A percentile compares a stretch with the other conserved stretches of the same genome.
Evolutionary conservation across 2,888 invertebrate species (phyloP).

Genomic region (Ellobium chinense): DNA sequence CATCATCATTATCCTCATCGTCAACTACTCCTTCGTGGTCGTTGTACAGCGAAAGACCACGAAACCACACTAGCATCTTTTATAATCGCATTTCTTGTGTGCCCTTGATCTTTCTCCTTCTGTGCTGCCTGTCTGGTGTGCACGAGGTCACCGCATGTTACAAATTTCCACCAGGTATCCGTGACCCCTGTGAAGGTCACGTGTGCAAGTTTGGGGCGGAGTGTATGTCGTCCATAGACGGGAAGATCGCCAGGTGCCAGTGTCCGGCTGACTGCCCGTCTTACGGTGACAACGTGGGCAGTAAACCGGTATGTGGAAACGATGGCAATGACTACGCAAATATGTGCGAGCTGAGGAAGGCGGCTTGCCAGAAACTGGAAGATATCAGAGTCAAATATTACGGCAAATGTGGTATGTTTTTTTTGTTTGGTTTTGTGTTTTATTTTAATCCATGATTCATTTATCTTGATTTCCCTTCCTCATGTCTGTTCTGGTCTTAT

Average conservation of each 20-base stretch:
- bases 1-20: too few species aligned
- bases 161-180: constrained; percentile 83
- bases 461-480: too few species aligned
- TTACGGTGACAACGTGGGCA: constrained; percentile 90
- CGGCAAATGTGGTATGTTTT: constrained; percentile 80
- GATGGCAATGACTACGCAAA: constrained; percentile 80
- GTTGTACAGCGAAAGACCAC: too few species aligned
- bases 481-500: too few species aligned
- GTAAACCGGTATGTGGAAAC: constrained; percentile 88
- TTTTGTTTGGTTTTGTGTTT: not conserved
- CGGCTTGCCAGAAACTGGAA: constrained; percentile 78
- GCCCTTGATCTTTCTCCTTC: not conserved
- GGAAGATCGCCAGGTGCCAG: constrained; percentile 86
- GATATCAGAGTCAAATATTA: constrained; percentile 79
- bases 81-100: not conserved
- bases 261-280: constrained; percentile 89
- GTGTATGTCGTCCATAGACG: constrained; percentile 85
- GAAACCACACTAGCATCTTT: too few species aligned
- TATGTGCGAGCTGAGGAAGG: constrained; percentile 77
- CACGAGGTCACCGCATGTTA: constrained; percentile 78
- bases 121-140: not conserved
- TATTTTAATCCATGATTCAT: not conserved
- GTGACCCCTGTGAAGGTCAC: constrained; percentile 86
- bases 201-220: constrained; percentile 86
- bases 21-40: too few species aligned